Percentiles rank a stretch among this genome's conserved stretches.
Evolutionary conservation across 2,113 vertebrate genomes (phyloP).

Genomic region (Cinclus cinclus): DNA sequence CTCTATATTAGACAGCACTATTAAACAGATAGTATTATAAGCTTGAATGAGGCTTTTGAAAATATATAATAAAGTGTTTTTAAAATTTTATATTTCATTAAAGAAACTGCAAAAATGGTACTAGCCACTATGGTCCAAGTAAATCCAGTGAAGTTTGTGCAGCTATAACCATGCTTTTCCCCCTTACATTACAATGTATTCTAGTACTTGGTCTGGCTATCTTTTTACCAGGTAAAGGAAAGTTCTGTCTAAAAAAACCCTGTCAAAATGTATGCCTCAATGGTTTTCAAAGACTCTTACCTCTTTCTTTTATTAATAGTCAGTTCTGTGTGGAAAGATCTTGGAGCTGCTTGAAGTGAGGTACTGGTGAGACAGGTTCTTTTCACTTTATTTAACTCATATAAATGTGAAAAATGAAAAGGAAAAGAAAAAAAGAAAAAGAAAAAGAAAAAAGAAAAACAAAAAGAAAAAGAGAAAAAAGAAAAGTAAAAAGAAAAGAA

Average conservation of each 20-base stretch:
- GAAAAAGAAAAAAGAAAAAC: rapidly evolving
- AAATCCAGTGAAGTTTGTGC: neutral
- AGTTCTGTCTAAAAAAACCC: neutral
- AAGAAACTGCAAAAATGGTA: neutral
- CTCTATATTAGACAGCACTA: neutral
- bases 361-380: neutral
- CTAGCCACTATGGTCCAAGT: neutral
- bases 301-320: neutral
- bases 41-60: neutral
- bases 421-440: no score
- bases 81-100: neutral
- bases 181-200: neutral
- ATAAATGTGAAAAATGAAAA: neutral
- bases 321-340: neutral
- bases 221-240: neutral
- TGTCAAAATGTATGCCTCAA: neutral
- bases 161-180: neutral
- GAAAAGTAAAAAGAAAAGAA: no score
- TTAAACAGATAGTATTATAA: neutral
- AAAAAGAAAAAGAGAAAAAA: neutral
- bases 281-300: neutral
- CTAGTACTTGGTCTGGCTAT: neutral
- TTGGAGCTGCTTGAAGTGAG: neutral
- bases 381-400: neutral
- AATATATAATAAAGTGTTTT: neutral